Evolutionary conservation across 2,113 vertebrate genomes (phyloP).

Genomic region (Recurvirostra avosetta): DNA sequence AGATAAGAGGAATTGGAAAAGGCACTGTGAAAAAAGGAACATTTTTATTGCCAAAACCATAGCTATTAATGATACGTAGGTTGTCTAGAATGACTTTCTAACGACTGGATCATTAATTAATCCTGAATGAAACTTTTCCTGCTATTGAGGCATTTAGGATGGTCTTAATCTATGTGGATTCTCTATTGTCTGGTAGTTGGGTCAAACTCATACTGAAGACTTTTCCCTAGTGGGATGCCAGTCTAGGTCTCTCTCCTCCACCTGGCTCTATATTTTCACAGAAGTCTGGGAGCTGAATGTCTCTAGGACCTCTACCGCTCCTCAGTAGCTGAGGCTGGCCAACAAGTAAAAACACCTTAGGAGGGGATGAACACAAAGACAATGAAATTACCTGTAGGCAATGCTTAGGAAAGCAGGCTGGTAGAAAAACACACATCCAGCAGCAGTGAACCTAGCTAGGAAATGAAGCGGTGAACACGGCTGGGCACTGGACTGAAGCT

Average conservation of each 20-base stretch:
- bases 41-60: neutral
- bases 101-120: neutral
- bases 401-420: neutral
- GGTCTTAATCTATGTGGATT: neutral
- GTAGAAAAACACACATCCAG: neutral
- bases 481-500: neutral
- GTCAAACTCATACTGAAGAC: neutral
- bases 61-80: neutral
- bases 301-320: neutral
- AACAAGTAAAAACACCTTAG: neutral
- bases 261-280: neutral
- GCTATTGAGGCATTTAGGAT: neutral
- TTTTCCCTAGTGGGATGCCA: neutral
- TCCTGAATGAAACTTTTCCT: neutral
- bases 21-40: neutral
- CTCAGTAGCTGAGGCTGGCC: neutral
- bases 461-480: accelerated
- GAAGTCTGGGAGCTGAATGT: neutral
- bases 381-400: neutral
- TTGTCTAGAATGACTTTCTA: neutral
- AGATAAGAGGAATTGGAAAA: neutral
- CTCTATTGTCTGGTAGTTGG: neutral
- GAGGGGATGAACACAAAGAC: neutral
- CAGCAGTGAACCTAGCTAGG: neutral
- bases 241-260: neutral